Evolutionary conservation across 2,888 invertebrate species (phyloP).

Genomic region (Volucella inflata): DNA sequence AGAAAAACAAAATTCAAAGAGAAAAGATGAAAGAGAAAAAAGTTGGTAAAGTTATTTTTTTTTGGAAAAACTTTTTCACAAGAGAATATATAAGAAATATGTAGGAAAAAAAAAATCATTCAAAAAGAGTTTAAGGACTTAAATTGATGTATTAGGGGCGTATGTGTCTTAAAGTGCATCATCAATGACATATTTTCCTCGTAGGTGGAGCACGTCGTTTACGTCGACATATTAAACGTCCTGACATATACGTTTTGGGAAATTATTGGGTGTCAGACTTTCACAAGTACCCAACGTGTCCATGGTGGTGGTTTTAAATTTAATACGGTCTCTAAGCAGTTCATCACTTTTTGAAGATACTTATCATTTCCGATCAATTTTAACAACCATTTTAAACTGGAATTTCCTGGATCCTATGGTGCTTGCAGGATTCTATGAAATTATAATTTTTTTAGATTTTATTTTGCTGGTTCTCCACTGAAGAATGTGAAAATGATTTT

Average conservation of each 20-base stretch:
- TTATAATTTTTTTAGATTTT: slow-evolving; percentile 20
- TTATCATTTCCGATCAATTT: slow-evolving; percentile 34
- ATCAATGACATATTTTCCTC: not conserved
- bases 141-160: slow-evolving; percentile 25
- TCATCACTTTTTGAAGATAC: not conserved
- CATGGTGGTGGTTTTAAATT: too few species aligned
- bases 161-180: not conserved
- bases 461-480: slow-evolving; percentile 24
- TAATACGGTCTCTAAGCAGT: too few species aligned
- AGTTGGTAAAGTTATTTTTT: slow-evolving; percentile 16
- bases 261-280: too few species aligned
- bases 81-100: slow-evolving; percentile 22
- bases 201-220: not conserved
- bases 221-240: not conserved
- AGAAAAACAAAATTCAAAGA: slow-evolving; percentile 35
- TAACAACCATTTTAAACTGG: slow-evolving; percentile 15
- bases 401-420: slow-evolving; percentile 9
- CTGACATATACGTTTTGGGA: too few species aligned
- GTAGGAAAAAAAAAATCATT: not conserved
- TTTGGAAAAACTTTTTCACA: slow-evolving; percentile 12
- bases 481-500: not conserved
- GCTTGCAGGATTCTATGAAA: not conserved
- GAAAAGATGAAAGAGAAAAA: slow-evolving; percentile 3
- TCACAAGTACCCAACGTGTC: too few species aligned
- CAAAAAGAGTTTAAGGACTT: slow-evolving; percentile 26